phyloP scores from a whole-genome alignment of 2,888 invertebrate species.

The Zaprionus lineosus region DNA sequence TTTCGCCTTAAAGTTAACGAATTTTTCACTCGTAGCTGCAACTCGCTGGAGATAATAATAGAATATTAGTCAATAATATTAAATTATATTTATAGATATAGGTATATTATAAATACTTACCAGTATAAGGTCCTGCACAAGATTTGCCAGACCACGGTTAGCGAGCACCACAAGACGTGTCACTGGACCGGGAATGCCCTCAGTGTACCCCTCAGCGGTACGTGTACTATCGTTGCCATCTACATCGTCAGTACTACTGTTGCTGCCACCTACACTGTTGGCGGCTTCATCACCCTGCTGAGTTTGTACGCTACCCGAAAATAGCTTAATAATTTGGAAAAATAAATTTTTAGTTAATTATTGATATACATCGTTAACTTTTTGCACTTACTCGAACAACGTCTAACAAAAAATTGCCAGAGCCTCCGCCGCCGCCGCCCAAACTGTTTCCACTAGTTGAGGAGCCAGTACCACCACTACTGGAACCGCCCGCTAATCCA shows the following conservation, averaged over 20 bases:
- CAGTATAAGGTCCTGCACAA: conserved; percentile 93
- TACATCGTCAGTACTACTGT: conserved; percentile 82
- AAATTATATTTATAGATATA: neutral
- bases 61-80: neutral
- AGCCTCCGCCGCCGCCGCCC: conserved; percentile 89
- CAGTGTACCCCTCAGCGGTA: conserved; percentile 86
- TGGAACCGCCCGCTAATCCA: conserved; percentile 79
- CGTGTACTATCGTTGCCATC: conserved; percentile 84
- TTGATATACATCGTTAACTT: too few species aligned
- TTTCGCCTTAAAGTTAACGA: conserved; percentile 96
- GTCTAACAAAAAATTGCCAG: conserved; percentile 94
- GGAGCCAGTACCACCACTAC: conserved; percentile 73
- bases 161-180: conserved; percentile 93
- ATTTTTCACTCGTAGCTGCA: conserved; percentile 94
- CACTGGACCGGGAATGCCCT: conserved; percentile 93
- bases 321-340: conserved; percentile 89
- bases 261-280: conserved; percentile 79
- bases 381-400: conserved; percentile 90
- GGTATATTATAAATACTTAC: conserved; percentile 83
- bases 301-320: conserved; percentile 89
- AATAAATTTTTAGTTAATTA: too few species aligned
- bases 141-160: conserved; percentile 93
- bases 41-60: conserved; percentile 85
- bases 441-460: conserved; percentile 84
- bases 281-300: conserved; percentile 85